These are phyloP conservation scores for Deroptyus accipitrinus DNA, from an alignment of 2,113 vertebrate species.

Conservation along the genomic window DNA sequence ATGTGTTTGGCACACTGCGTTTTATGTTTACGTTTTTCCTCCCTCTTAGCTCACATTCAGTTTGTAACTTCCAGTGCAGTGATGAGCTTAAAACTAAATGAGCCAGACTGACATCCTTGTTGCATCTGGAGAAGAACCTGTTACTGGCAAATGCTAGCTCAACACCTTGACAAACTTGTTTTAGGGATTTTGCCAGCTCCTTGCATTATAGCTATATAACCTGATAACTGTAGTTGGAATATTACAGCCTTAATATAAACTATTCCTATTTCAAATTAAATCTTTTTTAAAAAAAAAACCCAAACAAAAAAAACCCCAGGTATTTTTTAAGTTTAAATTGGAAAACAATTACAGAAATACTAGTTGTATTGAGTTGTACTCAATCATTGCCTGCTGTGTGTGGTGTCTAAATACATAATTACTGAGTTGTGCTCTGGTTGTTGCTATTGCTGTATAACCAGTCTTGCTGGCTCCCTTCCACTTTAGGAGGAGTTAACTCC, in stretches of 20 bases:
- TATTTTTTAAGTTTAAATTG: background rate
- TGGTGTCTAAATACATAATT: background rate
- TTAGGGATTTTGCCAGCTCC: background rate
- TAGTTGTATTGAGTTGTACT: background rate
- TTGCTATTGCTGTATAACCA: slow-evolving; percentile 12
- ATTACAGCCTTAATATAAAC: background rate
- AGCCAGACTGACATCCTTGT: background rate
- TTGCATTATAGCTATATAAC: background rate
- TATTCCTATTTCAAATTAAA: background rate
- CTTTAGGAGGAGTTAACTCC: background rate
- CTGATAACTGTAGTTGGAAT: background rate
- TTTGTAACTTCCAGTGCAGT: background rate
- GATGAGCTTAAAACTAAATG: background rate
- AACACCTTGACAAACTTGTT: background rate
- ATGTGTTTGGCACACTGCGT: fast-evolving
- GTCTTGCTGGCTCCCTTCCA: background rate
- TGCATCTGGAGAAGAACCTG: background rate
- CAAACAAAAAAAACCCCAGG: background rate
- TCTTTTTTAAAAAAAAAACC: background rate
- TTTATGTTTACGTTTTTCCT: background rate
- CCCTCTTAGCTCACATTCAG: background rate
- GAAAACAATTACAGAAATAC: background rate
- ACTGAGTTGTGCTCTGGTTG: background rate
- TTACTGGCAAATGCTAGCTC: background rate
- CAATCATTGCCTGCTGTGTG: background rate